phyloP scores from a whole-genome alignment of 2,888 invertebrate species.

The Leptodirus hochenwartii region DNA sequence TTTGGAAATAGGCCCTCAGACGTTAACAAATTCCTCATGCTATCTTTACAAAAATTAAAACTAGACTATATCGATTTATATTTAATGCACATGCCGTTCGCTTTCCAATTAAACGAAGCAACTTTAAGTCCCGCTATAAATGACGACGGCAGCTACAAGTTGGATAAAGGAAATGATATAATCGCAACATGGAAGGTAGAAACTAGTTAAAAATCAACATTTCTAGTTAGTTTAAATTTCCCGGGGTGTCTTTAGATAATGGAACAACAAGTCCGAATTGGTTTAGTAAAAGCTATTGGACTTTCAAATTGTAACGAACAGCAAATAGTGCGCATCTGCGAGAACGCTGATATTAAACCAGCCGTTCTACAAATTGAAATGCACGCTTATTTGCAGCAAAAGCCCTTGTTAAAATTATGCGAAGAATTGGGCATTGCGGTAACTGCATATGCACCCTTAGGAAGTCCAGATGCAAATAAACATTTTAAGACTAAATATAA shows the following conservation, averaged over 20 bases:
- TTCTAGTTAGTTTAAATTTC: slow-evolving; percentile 5
- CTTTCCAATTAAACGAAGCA: slow-evolving; percentile 36
- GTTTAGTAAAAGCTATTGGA: slow-evolving; percentile 51
- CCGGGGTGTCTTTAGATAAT: slow-evolving; percentile 48
- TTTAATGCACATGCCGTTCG: slow-evolving; percentile 59
- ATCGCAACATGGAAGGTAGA: slow-evolving; percentile 51
- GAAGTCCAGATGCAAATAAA: slow-evolving; percentile 48
- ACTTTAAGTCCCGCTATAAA: slow-evolving; percentile 35
- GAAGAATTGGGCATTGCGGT: slow-evolving; percentile 39
- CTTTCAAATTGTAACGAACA: slow-evolving; percentile 59
- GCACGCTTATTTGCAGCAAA: slow-evolving; percentile 60
- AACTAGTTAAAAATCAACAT: too few relatives aligned
- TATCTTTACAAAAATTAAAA: slow-evolving; percentile 44
- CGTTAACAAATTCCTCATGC: slow-evolving; percentile 43
- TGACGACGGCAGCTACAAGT: slow-evolving; percentile 36
- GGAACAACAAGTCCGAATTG: slow-evolving; percentile 45
- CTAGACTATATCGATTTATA: slow-evolving; percentile 60
- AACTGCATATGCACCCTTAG: slow-evolving; percentile 54
- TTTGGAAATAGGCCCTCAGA: slow-evolving; percentile 47
- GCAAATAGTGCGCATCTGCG: slow-evolving; percentile 46
- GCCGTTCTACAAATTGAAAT: slow-evolving; percentile 57
- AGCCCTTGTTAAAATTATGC: slow-evolving; percentile 41
- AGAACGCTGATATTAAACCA: slow-evolving; percentile 43
- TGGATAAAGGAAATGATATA: slow-evolving; percentile 45
- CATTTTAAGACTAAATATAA: slow-evolving; percentile 44